phyloP scores from a whole-genome alignment of 2,113 vertebrate species.

The Grus americana region DNA sequence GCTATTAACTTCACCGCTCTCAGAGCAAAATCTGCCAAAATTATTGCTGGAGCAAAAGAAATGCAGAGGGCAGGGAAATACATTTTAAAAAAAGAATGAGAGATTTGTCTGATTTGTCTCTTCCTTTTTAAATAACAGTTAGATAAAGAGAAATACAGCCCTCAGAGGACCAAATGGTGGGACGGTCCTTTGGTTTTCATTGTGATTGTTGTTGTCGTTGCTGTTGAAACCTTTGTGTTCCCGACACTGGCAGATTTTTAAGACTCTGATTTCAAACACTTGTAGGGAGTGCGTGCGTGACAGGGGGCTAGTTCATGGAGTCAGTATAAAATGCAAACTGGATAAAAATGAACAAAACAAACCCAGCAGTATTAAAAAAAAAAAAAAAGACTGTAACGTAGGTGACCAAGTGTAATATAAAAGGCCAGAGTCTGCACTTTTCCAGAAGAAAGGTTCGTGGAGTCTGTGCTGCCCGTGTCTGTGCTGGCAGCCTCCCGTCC shows the following conservation, averaged over 20 bases:
- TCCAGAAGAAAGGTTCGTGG: not conserved
- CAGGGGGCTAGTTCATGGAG: not conserved
- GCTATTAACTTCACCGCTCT: conserved; percentile 1
- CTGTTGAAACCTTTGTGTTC: conserved; percentile 14
- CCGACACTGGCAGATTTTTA: not conserved
- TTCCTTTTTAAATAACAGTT: not conserved
- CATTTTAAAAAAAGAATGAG: not conserved
- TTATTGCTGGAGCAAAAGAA: conserved; percentile 45
- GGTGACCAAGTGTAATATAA: not conserved
- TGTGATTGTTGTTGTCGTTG: not conserved
- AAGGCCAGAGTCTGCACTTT: conserved; percentile 10
- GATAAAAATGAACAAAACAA: not conserved
- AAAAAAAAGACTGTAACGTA: not conserved
- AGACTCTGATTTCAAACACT: not conserved
- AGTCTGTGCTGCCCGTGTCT: not conserved
- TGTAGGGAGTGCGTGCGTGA: not conserved
- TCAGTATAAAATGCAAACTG: not conserved
- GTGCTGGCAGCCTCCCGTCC: not conserved
- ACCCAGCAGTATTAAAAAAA: not conserved
- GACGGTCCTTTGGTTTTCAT: not conserved
- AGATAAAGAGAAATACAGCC: not conserved
- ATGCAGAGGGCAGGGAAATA: not conserved
- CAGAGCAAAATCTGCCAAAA: conserved; percentile 44
- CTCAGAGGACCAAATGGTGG: conserved; percentile 21
- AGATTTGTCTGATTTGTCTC: conserved; percentile 16